Conservation (phyloP, 2,797 vertebrate species). For the Erethizon dorsatum region DNA sequence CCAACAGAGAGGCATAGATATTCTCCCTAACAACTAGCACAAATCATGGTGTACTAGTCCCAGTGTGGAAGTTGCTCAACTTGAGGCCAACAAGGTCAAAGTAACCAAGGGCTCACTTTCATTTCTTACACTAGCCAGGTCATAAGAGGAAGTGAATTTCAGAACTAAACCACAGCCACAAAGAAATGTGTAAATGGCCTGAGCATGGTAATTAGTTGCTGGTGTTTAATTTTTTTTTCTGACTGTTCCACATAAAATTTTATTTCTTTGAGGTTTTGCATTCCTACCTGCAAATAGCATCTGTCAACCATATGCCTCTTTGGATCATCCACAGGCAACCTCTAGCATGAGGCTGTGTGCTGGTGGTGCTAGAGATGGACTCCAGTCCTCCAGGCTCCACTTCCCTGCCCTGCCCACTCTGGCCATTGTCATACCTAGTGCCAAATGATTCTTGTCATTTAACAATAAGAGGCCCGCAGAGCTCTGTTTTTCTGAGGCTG, state of each 20-base stretch:
- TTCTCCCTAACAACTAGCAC: background rate
- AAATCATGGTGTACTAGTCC: background rate
- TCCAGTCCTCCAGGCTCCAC: background rate
- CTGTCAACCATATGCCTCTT: slow-evolving; percentile 70
- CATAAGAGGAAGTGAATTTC: slow-evolving; percentile 49
- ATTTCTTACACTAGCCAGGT: slow-evolving; percentile 17
- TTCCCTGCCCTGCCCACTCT: background rate
- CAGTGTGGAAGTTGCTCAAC: background rate
- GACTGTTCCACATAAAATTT: slow-evolving; percentile 4
- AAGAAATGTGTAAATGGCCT: background rate
- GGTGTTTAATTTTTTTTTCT: background rate
- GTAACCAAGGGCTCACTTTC: background rate
- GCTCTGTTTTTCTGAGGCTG: background rate
- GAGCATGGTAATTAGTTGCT: background rate
- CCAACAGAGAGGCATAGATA: background rate
- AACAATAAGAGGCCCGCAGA: background rate
- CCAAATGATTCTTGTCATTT: slow-evolving; percentile 26
- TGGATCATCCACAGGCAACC: background rate
- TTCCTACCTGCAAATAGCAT: slow-evolving; percentile 62
- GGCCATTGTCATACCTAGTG: background rate
- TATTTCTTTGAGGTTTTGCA: slow-evolving; percentile 42
- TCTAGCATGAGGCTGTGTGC: background rate
- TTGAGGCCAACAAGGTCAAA: background rate
- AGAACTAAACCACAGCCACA: slow-evolving; percentile 43
- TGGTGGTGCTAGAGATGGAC: background rate